Evolutionary conservation across 2,113 vertebrate genomes (phyloP), one percentile per base, ranked within the genome.

Genomic region (Craseonycteris thonglongyai): DNA sequence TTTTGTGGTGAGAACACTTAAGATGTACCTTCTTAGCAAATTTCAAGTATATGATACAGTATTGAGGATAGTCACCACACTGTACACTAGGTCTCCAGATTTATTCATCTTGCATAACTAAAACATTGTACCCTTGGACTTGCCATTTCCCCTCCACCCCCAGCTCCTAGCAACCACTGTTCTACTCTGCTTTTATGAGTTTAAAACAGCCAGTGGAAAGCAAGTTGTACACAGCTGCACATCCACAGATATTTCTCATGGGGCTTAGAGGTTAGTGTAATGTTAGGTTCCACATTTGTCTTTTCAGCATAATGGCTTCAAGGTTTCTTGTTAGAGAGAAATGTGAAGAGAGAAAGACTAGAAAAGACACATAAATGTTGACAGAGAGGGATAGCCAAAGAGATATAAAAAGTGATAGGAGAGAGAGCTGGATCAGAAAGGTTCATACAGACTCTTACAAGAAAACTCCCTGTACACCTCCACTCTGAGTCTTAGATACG

Each of bases 261-360:
- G 63, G 18, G 16, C 49, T 87, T 80, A 74, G n/a, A 88, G 26
- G 42, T 7, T 75, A n/a, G 10, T 69, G 6, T 16, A 68, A 19
- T 79, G 33, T 38, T 86, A 69, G 10, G 22, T 61, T 90, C 19
- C 24, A 80, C 54, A 71, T 84, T 93, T 92, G 56, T 65, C 21
- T 65, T 91, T 90, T 88, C 45, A 76, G 40, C 9, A 15, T 76
- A 80, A 42, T 84, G 30, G 84, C 8, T 89, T 92, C 24, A 65
- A n/a, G 2, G 91, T 92, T 80, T 91, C 6, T 95, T 40, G 88
- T 58, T 69, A 72, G 33, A 82, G 21, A 90, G 35, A 95, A 78
- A 72, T 76, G 5, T 81, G 22, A 22, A 66, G 15, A 35, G 33
- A 63, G 38, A 80, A 2, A 22, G 42, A 40, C 28, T 66, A 83